These are phyloP conservation scores for Drosophila insularis DNA, from an alignment of 1,140 invertebrate genomes.

Conservation along the genomic window DNA sequence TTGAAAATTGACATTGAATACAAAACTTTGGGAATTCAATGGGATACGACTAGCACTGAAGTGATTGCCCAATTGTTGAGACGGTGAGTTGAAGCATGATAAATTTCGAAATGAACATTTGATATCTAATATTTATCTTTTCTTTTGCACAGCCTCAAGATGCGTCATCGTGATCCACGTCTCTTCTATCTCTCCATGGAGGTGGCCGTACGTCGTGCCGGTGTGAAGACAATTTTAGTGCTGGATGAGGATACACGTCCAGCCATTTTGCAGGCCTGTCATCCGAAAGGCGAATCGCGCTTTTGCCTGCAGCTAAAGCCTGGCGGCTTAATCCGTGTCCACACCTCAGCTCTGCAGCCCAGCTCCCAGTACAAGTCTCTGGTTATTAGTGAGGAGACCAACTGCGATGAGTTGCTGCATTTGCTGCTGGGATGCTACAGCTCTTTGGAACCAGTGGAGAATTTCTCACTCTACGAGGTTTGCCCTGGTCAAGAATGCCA, in stretches of 20 bases:
- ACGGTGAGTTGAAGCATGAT: conserved; percentile 84
- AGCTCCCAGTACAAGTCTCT: conserved; percentile 96
- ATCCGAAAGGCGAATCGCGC: conserved; percentile 94
- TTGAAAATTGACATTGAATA: conserved; percentile 95
- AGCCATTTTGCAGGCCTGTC: conserved; percentile 93
- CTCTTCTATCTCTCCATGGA: conserved; percentile 97
- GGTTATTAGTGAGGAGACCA: conserved; percentile 93
- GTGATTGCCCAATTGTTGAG: conserved; percentile 92
- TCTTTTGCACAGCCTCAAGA: conserved; percentile 83
- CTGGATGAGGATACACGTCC: conserved; percentile 94
- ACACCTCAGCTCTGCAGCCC: conserved; percentile 94
- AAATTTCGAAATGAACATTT: no score
- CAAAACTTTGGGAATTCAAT: conserved; percentile 94
- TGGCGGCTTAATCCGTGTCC: conserved; percentile 94
- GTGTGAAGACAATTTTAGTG: conserved; percentile 90
- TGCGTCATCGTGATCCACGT: conserved; percentile 94
- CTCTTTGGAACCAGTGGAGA: conserved; percentile 90
- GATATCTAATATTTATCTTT: background rate
- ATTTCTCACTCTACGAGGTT: conserved; percentile 94
- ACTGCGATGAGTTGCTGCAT: conserved; percentile 93
- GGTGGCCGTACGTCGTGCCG: conserved; percentile 91
- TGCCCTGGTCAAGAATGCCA: conserved; percentile 89
- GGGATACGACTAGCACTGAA: conserved; percentile 92
- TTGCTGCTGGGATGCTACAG: conserved; percentile 93
- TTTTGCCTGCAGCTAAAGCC: conserved; percentile 93